Conservation (phyloP, 2,113 vertebrate genomes). For the Taurulus bubalis region DNA sequence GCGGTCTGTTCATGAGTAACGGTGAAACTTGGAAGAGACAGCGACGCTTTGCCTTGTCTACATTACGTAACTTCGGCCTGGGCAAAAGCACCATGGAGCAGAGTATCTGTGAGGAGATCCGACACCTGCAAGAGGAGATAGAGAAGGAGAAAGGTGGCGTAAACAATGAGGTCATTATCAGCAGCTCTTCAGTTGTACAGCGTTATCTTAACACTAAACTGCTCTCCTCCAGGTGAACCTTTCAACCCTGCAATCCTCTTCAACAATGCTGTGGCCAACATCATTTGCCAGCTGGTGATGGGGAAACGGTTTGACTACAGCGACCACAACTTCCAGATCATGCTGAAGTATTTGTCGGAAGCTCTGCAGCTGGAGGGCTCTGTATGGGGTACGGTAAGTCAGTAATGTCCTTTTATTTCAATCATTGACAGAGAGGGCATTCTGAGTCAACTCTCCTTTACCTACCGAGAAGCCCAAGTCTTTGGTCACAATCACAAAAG, state of each 20-base stretch:
- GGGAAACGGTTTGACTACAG: conserved; percentile 1
- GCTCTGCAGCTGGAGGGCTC: not conserved
- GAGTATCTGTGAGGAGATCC: conserved; percentile 85
- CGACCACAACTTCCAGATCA: not conserved
- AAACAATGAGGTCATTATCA: not conserved
- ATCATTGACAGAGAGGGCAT: not conserved
- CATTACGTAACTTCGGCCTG: conserved; percentile 85
- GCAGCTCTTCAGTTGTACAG: not conserved
- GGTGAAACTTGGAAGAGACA: conserved; percentile 84
- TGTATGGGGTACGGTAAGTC: not conserved
- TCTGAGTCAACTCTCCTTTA: not conserved
- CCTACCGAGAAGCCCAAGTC: not conserved
- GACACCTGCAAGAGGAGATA: conserved; percentile 74
- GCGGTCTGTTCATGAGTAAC: conserved; percentile 77
- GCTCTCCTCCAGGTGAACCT: conserved; percentile 76
- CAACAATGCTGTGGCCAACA: conserved; percentile 3
- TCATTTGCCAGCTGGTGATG: conserved; percentile 10
- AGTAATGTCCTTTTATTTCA: not conserved
- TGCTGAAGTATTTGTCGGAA: not conserved
- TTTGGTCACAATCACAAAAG: not conserved
- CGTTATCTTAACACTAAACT: not conserved
- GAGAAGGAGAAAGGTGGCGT: conserved; percentile 72
- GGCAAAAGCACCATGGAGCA: conserved; percentile 83
- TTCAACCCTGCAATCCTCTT: conserved; percentile 59
- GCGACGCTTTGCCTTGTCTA: conserved; percentile 81